phyloP scores from a whole-genome alignment of 1,140 invertebrate species.

The Tetranychus urticae region DNA sequence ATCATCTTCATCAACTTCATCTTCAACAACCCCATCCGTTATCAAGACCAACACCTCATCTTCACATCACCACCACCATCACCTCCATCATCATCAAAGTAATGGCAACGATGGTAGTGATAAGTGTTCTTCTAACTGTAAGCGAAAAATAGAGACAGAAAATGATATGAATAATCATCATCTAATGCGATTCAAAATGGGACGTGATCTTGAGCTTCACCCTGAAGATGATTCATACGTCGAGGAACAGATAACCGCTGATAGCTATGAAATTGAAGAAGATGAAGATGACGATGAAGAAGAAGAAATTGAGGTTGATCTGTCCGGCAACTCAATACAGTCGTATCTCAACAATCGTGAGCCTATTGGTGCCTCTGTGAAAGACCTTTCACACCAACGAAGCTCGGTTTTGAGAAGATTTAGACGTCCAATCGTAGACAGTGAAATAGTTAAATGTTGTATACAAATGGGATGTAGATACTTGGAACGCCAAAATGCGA shows the following conservation, averaged over 20 bases:
- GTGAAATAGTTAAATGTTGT: neutral
- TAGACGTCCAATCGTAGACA: neutral
- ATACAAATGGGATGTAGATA: neutral
- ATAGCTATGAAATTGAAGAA: too few species aligned
- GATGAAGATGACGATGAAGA: too few species aligned
- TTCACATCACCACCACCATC: constrained; percentile 12
- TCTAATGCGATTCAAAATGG: too few species aligned
- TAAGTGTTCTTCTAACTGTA: neutral
- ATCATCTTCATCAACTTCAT: constrained; percentile 1
- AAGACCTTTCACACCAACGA: neutral
- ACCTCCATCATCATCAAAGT: neutral
- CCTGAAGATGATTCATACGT: too few species aligned
- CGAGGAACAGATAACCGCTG: too few species aligned
- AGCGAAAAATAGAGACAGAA: neutral
- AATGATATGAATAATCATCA: too few species aligned
- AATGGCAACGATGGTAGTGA: neutral
- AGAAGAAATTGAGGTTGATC: too few species aligned
- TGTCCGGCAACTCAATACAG: too few species aligned
- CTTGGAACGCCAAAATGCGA: neutral
- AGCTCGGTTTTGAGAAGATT: too few species aligned
- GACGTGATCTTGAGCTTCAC: too few species aligned
- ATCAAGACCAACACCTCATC: neutral
- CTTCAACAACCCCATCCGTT: neutral
- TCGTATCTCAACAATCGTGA: neutral
- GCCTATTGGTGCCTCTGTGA: neutral